These are phyloP conservation scores for Gasteruption jaculator DNA, from an alignment of 2,888 invertebrate genomes.

Conservation along the genomic window DNA sequence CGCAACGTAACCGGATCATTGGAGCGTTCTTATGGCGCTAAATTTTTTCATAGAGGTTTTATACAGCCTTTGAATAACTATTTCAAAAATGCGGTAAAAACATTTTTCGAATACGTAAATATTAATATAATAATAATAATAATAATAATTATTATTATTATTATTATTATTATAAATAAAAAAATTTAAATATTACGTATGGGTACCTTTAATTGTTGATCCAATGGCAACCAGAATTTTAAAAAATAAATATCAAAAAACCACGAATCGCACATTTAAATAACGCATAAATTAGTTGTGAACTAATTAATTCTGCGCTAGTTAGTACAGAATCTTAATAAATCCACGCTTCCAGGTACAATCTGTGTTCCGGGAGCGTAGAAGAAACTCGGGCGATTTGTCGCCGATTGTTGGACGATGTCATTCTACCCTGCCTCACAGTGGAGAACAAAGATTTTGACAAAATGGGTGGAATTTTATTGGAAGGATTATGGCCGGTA, in stretches of 20 bases:
- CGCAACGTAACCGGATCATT: no score
- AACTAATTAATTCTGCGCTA: neutral
- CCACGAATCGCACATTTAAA: neutral
- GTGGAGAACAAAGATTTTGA: slow-evolving; percentile 62
- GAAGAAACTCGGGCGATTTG: slow-evolving; percentile 63
- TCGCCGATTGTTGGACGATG: slow-evolving; percentile 54
- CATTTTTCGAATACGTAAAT: no score
- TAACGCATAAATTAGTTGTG: slow-evolving; percentile 1
- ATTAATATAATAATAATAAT: no score
- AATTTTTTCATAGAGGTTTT: no score
- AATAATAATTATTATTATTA: neutral
- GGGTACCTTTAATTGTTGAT: no score
- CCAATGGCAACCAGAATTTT: no score
- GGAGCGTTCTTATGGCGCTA: no score
- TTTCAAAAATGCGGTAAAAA: no score
- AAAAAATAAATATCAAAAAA: neutral
- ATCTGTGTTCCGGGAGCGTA: slow-evolving; percentile 63
- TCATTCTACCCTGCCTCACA: slow-evolving; percentile 61
- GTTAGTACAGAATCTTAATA: neutral
- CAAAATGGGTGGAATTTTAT: slow-evolving; percentile 61
- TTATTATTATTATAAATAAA: neutral
- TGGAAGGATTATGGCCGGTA: slow-evolving; percentile 67
- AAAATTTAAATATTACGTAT: neutral
- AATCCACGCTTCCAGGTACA: slow-evolving; percentile 59
- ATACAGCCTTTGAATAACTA: no score